phyloP scores from a whole-genome alignment of 2,113 vertebrate genomes.

The Psettodes erumei region DNA sequence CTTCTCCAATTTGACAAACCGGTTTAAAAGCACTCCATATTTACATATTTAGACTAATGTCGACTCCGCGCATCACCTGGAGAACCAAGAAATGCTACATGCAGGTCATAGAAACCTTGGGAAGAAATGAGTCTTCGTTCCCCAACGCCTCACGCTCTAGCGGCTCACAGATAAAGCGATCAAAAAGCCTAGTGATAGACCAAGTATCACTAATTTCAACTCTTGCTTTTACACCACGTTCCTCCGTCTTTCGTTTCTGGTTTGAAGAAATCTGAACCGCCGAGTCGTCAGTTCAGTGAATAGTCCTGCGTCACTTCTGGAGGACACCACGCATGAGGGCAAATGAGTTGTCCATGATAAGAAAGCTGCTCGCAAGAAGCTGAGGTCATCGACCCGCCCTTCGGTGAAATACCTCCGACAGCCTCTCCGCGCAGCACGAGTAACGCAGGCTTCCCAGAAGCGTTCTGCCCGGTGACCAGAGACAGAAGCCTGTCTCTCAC shows the following conservation, averaged over 20 bases:
- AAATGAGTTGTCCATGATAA: conserved; percentile 29
- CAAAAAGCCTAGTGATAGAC: too few relatives aligned
- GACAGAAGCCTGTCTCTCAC: conserved; percentile 45
- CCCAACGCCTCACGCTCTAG: conserved; percentile 16
- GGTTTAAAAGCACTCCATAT: background rate
- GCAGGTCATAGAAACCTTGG: conserved; percentile 18
- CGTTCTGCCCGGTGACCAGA: conserved; percentile 43
- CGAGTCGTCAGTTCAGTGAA: conserved; percentile 24
- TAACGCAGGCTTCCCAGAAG: conserved; percentile 47
- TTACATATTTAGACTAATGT: background rate
- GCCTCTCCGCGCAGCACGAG: conserved; percentile 26
- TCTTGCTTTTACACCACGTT: background rate
- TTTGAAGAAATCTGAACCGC: conserved; percentile 8
- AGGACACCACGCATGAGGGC: conserved; percentile 2
- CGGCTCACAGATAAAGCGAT: conserved; percentile 29
- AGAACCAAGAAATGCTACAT: conserved; percentile 1
- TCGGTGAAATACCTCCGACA: conserved; percentile 54
- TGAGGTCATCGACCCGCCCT: conserved; percentile 22
- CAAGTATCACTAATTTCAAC: too few relatives aligned
- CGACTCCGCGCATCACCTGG: background rate
- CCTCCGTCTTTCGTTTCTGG: background rate
- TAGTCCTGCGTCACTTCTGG: conserved; percentile 18
- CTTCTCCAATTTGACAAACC: background rate
- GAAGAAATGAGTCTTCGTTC: conserved; percentile 11
- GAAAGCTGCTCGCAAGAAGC: conserved; percentile 33